Conservation (phyloP, 2,113 vertebrate species). For the Redunca redunca region DNA sequence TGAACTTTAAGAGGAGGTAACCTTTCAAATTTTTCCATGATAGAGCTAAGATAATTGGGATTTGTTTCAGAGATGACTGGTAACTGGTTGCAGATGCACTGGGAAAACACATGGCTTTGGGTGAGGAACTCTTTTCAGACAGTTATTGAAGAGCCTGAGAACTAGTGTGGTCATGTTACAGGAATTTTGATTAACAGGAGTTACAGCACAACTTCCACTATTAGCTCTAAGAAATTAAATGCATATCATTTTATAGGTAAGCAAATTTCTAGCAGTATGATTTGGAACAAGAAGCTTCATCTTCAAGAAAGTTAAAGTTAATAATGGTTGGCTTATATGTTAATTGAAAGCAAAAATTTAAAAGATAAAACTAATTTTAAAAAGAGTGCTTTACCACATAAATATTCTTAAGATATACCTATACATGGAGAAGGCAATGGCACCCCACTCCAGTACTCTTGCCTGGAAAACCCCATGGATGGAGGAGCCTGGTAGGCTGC, state of each 20-base stretch:
- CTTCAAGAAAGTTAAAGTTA: not conserved
- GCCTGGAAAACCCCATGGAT: too few relatives aligned
- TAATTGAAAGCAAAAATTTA: not conserved
- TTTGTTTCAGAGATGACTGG: not conserved
- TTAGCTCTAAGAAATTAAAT: not conserved
- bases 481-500: too few relatives aligned
- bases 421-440: not conserved
- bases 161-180: not conserved
- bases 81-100: not conserved
- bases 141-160: not conserved
- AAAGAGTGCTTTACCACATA: not conserved
- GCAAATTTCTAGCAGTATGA: not conserved
- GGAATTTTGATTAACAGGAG: not conserved
- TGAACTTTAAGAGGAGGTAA: not conserved
- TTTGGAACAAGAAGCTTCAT: not conserved
- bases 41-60: not conserved
- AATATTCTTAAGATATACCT: not conserved
- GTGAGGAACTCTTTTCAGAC: not conserved
- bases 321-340: not conserved
- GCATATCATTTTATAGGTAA: not conserved
- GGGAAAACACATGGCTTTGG: not conserved
- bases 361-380: not conserved
- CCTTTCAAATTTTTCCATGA: not conserved
- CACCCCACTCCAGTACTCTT: too few relatives aligned
- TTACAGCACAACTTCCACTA: not conserved